Percentiles rank a stretch among this genome's conserved stretches.
Conservation (phyloP, 2,888 invertebrate species). For the Linnaemya vulpina region DNA sequence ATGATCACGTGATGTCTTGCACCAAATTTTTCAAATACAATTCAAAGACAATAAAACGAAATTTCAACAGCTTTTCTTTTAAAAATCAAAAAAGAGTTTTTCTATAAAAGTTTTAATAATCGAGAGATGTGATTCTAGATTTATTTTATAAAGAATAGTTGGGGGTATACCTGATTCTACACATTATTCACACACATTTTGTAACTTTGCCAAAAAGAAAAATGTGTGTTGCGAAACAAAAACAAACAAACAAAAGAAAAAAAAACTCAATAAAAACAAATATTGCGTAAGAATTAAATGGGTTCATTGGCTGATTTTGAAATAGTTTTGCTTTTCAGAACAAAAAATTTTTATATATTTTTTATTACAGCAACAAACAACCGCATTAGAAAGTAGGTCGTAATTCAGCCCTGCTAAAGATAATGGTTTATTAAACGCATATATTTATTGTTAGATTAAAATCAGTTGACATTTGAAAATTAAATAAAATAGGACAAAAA, state of each 20-base stretch:
- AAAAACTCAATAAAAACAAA: slow-evolving; percentile 42
- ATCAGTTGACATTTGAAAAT: no score
- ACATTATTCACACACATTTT: slow-evolving; percentile 53
- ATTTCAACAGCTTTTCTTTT: background rate
- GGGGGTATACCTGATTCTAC: slow-evolving; percentile 25
- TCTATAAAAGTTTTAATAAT: background rate
- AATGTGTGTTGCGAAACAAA: slow-evolving; percentile 13
- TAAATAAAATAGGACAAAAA: no score
- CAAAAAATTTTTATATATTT: background rate
- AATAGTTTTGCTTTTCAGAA: slow-evolving; percentile 30
- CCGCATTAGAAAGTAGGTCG: background rate
- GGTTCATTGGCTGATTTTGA: slow-evolving; percentile 65
- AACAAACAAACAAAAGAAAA: background rate
- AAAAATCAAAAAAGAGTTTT: background rate
- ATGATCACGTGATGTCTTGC: background rate
- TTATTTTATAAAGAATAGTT: background rate
- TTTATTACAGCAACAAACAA: background rate
- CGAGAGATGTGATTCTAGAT: background rate
- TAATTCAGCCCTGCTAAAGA: background rate
- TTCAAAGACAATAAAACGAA: background rate
- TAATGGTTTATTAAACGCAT: no score
- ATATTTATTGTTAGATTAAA: no score
- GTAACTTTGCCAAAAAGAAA: slow-evolving; percentile 53
- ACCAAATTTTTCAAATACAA: background rate
- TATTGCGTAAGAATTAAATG: slow-evolving; percentile 43